Conservation (phyloP, 2,113 vertebrate genomes). For the Neomonachus schauinslandi region DNA sequence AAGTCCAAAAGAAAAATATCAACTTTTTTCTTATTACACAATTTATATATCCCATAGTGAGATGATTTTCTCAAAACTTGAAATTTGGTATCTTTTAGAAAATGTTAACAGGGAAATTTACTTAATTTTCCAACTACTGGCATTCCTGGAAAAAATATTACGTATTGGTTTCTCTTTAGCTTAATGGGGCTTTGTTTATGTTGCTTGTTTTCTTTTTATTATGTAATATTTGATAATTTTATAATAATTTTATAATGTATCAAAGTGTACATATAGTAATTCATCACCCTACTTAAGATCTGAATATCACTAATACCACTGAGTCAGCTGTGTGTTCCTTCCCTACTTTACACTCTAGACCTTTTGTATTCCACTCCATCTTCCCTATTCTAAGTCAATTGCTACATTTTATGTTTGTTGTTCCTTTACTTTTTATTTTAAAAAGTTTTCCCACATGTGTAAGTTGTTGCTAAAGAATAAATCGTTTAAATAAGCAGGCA, state of each 20-base stretch:
- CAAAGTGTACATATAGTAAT: background rate
- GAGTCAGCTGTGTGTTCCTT: background rate
- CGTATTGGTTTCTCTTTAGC: background rate
- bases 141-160: background rate
- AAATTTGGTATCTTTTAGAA: background rate
- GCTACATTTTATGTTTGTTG: background rate
- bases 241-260: background rate
- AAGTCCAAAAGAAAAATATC: background rate
- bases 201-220: background rate
- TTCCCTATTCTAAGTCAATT: background rate
- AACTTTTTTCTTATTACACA: background rate
- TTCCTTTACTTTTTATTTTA: background rate
- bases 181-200: background rate
- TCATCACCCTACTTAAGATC: background rate
- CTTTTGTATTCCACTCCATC: background rate
- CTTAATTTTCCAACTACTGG: background rate
- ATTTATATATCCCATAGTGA: background rate
- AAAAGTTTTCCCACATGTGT: background rate
- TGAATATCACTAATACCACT: background rate
- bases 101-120: background rate
- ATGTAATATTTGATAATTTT: background rate
- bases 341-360: background rate
- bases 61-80: conserved; percentile 13
- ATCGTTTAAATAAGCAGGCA: background rate
- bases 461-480: background rate